Base-by-base conservation (phyloP, 2,888 invertebrate genomes). In the Eumacrocentrus americanus region DNA sequence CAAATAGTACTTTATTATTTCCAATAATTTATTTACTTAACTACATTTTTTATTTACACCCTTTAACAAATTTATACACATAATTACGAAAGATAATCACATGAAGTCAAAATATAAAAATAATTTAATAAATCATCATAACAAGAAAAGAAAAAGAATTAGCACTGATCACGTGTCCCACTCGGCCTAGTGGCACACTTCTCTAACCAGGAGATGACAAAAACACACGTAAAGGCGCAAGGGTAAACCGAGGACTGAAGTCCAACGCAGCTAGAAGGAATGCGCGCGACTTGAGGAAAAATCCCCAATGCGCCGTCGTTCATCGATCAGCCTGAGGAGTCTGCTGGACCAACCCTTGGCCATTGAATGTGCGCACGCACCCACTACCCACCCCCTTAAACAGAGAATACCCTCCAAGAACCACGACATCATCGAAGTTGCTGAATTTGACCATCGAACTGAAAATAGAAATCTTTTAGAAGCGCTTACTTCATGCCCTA, bases 241-340 rank as follows among this genome's bases (percentile, higher is more conserved):
- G 68, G 67, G 67, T 66, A 63, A 62, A 67, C 67, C 66, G 63
- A 62, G 63, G 63, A 72, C 70, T 72, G 69, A 70, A 62, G 58
- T 64, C 61, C 61, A 66, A 65, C 59, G 69, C 63, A 66, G 48
- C n/a, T n/a, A 50, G 58, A 61, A 64, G 70, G 67, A 73, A 75
- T 73, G 77, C 76, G 76, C 74, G 76, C 71, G 70, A 68, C 71
- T 70, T 23, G 23, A 9, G 59, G 62, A 57, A 66, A 23, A 48
- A 44, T 55, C 50, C 57, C 61, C 62, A 58, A 62, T 64, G 67
- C 69, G 68, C 68, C 67, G 67, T 64, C 68, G 69, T 69, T 65
- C 64, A 69, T 79, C 78, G 79, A 78, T 79, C 77, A 78, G 75
- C 62, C 72, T 70, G 70, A 18, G 74, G 77, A 78, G 76, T 75